A percentile compares a stretch with the other conserved stretches of the same genome.
phyloP scores from a whole-genome alignment of 2,113 vertebrate species.

The Pogona vitticeps region DNA sequence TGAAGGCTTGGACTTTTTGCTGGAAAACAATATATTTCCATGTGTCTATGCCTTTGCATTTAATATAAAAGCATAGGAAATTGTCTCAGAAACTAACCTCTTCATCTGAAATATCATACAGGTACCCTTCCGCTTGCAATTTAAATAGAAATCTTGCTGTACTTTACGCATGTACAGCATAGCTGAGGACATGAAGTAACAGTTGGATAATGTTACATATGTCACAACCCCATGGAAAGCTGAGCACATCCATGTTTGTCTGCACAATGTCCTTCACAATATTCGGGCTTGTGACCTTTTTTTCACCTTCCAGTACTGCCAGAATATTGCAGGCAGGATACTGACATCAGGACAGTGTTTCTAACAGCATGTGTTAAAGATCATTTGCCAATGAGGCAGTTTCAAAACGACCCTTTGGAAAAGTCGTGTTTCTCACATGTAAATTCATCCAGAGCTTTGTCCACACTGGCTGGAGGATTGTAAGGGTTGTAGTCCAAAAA shows the following conservation, averaged over 20 bases:
- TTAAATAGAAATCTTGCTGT: background rate
- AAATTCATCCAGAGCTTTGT: too few relatives aligned
- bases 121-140: background rate
- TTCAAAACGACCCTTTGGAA: too few relatives aligned
- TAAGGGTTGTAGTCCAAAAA: too few relatives aligned
- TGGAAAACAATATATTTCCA: background rate
- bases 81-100: background rate
- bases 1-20: background rate
- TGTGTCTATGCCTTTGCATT: background rate
- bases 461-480: too few relatives aligned
- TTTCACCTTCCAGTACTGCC: background rate
- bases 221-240: background rate
- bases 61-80: fast-evolving
- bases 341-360: background rate
- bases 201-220: background rate
- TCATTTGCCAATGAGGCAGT: background rate
- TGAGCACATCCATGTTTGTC: background rate
- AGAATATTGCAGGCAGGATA: background rate
- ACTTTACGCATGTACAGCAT: background rate
- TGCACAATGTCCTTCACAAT: background rate
- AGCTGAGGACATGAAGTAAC: background rate
- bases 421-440: too few relatives aligned
- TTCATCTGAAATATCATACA: background rate
- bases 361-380: background rate
- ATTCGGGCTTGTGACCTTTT: background rate